Percentiles rank a stretch among this genome's conserved stretches.
phyloP scores from a whole-genome alignment of 2,888 invertebrate genomes.

The Sinotaia quadrata region DNA sequence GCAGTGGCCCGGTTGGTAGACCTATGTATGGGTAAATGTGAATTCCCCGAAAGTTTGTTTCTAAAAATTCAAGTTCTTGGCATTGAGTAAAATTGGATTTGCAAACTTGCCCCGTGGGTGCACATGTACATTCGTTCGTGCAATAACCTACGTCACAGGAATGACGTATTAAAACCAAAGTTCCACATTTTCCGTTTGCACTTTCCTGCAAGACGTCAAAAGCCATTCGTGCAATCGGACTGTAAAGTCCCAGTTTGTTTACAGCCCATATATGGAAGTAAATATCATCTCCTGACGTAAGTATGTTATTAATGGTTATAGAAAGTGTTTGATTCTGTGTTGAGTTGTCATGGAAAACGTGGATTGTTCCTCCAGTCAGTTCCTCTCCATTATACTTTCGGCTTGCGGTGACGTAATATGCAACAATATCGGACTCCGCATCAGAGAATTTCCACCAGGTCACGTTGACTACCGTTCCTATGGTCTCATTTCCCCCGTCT shows the following conservation, averaged over 20 bases:
- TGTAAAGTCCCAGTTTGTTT: slow-evolving; percentile 35
- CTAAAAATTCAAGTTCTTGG: background rate
- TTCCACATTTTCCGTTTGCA: slow-evolving; percentile 4
- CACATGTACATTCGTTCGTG: slow-evolving; percentile 42
- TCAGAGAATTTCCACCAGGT: slow-evolving; percentile 40
- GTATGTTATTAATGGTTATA: background rate
- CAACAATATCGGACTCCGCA: slow-evolving; percentile 37
- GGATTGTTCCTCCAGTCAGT: slow-evolving; percentile 4
- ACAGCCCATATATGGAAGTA: slow-evolving; percentile 41
- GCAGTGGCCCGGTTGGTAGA: background rate
- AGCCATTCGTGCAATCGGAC: slow-evolving; percentile 3
- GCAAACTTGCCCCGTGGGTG: slow-evolving; percentile 38
- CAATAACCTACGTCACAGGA: slow-evolving; percentile 39
- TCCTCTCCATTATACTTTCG: slow-evolving; percentile 15
- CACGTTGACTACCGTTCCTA: slow-evolving; percentile 1
- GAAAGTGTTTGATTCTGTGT: background rate
- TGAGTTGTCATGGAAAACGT: background rate
- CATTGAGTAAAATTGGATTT: background rate
- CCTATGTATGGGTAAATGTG: slow-evolving; percentile 6
- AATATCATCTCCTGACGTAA: background rate
- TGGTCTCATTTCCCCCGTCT: background rate
- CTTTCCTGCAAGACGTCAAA: slow-evolving; percentile 11
- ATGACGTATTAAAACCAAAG: slow-evolving; percentile 33
- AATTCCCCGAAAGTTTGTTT: background rate
- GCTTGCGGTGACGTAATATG: slow-evolving; percentile 23